Base-by-base conservation (phyloP, 2,113 vertebrate species). In the Isichthys henryi region DNA sequence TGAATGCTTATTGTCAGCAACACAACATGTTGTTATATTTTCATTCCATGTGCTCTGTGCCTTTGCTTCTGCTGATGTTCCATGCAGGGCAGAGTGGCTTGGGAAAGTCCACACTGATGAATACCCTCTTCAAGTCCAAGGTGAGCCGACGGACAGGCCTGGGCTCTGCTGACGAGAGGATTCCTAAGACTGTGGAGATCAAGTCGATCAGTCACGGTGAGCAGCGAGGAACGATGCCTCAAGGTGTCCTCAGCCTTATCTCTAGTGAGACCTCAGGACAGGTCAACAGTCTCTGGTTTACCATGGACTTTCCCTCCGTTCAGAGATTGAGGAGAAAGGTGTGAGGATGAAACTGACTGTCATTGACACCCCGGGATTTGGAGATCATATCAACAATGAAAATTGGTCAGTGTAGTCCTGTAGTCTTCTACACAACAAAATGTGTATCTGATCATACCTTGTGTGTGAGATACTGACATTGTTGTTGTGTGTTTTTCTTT, bases 331-430 rank as follows among this genome's bases (percentile, higher is more conserved):
- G 91, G 98, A 99, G 94, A 99, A 99, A 83, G 98, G 98, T 0
- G 98, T 99, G 87, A 97, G 97, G 88, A 99, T 99, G 98, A 99
- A 99, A 93, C 95, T 99, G 93, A 99, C 98, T 0, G 98, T 99
- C 90, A 99, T 99, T 0, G 98, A 99, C 95, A 99, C 98, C 0
- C 98, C 98, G 0, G 98, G 98, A 31, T 99, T 99, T 83, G 98
- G 98, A 90, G 98, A 99, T 92, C 98, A 99, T 94, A 99, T 99
- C 94, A 99, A 99, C 96, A 99, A 99, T 0, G 98, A 99, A 94
- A 99, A 99, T 94, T 99, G 98, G 98, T 99, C 93, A 93, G 94
- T 52, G 27, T 21, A 35, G 45, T 45, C 3, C 83, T 17, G 8
- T 31, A n/a, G 46, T 15, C 3, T 86, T 23, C 23, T 35, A 70